These are phyloP conservation scores for Amphipoea lucens DNA, from an alignment of 2,888 invertebrate species.

Conservation along the genomic window DNA sequence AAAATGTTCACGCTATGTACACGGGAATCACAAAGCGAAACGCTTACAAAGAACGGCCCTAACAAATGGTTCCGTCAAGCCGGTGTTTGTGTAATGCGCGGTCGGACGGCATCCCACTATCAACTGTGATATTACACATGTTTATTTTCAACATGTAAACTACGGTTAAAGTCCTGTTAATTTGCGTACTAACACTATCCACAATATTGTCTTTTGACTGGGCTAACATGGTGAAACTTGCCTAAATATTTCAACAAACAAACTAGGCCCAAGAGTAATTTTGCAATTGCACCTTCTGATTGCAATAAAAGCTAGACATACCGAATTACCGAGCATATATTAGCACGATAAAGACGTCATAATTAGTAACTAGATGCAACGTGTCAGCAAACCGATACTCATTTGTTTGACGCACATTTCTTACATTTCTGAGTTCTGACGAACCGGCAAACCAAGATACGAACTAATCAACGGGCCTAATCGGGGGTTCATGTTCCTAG, in stretches of 20 bases:
- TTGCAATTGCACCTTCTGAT: neutral
- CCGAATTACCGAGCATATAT: neutral
- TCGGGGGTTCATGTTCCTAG: neutral
- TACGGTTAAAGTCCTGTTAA: conserved; percentile 56
- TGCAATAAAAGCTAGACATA: neutral
- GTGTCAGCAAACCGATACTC: neutral
- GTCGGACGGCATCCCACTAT: conserved; percentile 78
- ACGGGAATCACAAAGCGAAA: conserved; percentile 86
- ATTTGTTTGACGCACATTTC: neutral
- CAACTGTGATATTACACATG: conserved; percentile 76
- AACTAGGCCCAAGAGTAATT: neutral
- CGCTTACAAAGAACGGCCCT: conserved; percentile 86
- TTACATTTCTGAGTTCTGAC: neutral
- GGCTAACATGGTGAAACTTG: neutral
- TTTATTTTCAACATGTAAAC: conserved; percentile 71
- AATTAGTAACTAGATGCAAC: neutral
- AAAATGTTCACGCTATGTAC: conserved; percentile 87
- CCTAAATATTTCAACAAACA: neutral
- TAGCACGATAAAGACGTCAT: neutral
- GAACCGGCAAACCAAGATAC: neutral
- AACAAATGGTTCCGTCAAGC: conserved; percentile 87
- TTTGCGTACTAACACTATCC: conserved; percentile 35
- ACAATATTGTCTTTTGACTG: neutral
- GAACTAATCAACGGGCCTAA: neutral
- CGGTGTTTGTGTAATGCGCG: conserved; percentile 81